Evolutionary conservation across 2,888 invertebrate species (phyloP).

Genomic region (Acleris laterana): DNA sequence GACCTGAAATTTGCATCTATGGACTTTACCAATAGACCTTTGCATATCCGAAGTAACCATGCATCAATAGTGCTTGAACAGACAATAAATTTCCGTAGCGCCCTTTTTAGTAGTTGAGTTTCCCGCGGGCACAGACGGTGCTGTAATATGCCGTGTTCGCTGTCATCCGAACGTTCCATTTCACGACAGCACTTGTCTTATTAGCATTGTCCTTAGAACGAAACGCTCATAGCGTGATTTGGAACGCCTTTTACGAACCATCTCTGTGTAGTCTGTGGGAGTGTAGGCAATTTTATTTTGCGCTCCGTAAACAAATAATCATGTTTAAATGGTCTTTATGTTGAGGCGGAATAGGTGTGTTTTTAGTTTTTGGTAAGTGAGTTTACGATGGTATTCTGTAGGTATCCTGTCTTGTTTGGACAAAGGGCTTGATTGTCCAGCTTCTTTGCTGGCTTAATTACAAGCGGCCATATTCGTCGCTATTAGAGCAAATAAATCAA

Average conservation of each 20-base stretch:
- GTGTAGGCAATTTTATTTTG: slow-evolving; percentile 44
- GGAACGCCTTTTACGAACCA: slow-evolving; percentile 69
- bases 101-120: slow-evolving; percentile 39
- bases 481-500: slow-evolving; percentile 32
- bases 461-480: slow-evolving; percentile 46
- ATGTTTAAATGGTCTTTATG: slow-evolving; percentile 32
- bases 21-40: slow-evolving; percentile 2
- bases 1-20: not conserved
- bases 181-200: slow-evolving; percentile 66
- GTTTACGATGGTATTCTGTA: slow-evolving; percentile 45
- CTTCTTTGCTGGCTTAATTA: slow-evolving; percentile 64
- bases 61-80: slow-evolving; percentile 31
- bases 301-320: slow-evolving; percentile 21
- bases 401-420: slow-evolving; percentile 55
- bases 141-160: slow-evolving; percentile 56
- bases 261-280: slow-evolving; percentile 45
- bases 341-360: slow-evolving; percentile 38
- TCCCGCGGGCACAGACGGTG: slow-evolving; percentile 35
- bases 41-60: slow-evolving; percentile 2
- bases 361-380: slow-evolving; percentile 28
- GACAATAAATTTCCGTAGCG: slow-evolving; percentile 41
- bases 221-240: slow-evolving; percentile 68
- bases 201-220: slow-evolving; percentile 71
- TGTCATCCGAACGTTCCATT: slow-evolving; percentile 69
- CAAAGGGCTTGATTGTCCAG: slow-evolving; percentile 64